Base-by-base conservation (phyloP, 2,888 invertebrate genomes). In the Macrosiphum euphorbiae region DNA sequence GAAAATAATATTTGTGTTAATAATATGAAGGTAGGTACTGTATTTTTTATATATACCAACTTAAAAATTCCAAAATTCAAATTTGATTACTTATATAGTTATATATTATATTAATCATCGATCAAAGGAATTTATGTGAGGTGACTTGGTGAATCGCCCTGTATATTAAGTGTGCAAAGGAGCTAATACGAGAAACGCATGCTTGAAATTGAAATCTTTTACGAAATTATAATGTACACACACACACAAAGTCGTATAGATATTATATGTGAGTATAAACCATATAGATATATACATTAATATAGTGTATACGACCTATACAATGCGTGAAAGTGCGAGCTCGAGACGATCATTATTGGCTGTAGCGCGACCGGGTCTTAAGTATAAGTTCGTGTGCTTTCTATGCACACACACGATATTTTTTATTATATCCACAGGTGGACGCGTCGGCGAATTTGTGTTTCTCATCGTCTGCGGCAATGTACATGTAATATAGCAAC, bases 261-360 rank as follows among this genome's bases (percentile, higher is more conserved):
- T 20, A 35, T 7, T 78, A 35, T 78, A 35, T 78, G 20, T 20
- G 20, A 3, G 20, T 11, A 35, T 24, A 78, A 78, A 20, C 44
- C 44, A 78, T 10, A 20, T 24, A 16, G 7, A 78, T 35, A 41
- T 8, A 35, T 26, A 35, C 7, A 20, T 78, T 35, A 35, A 78
- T 78, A 35, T 78, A 20, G 35, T 20, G 20, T 67, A 67, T 78
- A 35, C 78, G 78, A 78, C 78, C 20, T 78, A 24, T 78, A 78
- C 78, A 78, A 78, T 35, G 35, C 35, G 78, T 78, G 78, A 78
- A 78, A 78, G 78, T 20, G 78, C 20, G 35, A 78, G 78, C 35
- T 78, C 78, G 35, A 35, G 35, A 78, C 35, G 78, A 78, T 78
- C 78, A 78, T 78, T 78, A 78, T 78, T 78, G 78, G 78, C 78